These are phyloP conservation scores for Agriopis aurantiaria DNA, from an alignment of 2,888 invertebrate species.

Conservation along the genomic window DNA sequence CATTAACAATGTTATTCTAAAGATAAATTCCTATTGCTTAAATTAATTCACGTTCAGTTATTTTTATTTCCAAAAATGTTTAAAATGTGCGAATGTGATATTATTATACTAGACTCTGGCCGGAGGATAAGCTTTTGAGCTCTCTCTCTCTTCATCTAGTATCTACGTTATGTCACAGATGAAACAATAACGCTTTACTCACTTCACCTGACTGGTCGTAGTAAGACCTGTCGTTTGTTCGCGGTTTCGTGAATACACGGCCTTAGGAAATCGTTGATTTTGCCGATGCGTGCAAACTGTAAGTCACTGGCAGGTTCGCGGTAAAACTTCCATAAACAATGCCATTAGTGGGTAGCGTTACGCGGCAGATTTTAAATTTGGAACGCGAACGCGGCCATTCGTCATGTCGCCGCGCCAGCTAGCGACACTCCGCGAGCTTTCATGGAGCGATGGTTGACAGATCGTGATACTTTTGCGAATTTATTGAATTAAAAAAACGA, in stretches of 20 bases:
- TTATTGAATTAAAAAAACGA: not conserved
- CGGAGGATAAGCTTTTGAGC: too few species aligned
- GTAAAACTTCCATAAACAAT: conserved; percentile 82
- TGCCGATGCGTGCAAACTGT: conserved; percentile 69
- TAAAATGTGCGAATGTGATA: too few species aligned
- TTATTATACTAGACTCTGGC: too few species aligned
- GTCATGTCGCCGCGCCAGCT: conserved; percentile 82
- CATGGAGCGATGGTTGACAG: conserved; percentile 29
- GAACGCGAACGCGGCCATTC: conserved; percentile 79
- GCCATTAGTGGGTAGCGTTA: conserved; percentile 83
- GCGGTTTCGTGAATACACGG: not conserved
- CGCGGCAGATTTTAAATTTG: conserved; percentile 86
- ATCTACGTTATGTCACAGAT: too few species aligned
- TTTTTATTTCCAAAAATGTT: too few species aligned
- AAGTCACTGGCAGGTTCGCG: conserved; percentile 78
- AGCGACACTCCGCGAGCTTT: conserved; percentile 72
- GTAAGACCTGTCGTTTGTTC: not conserved
- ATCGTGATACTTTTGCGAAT: conserved; percentile 64
- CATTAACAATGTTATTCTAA: too few species aligned
- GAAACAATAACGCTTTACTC: too few species aligned
- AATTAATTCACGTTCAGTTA: too few species aligned
- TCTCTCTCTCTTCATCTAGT: too few species aligned
- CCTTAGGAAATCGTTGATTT: conserved; percentile 59
- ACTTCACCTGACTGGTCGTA: not conserved
- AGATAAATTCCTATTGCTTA: too few species aligned